Base-by-base conservation (phyloP, 2,888 invertebrate genomes). In the Drepana falcataria region DNA sequence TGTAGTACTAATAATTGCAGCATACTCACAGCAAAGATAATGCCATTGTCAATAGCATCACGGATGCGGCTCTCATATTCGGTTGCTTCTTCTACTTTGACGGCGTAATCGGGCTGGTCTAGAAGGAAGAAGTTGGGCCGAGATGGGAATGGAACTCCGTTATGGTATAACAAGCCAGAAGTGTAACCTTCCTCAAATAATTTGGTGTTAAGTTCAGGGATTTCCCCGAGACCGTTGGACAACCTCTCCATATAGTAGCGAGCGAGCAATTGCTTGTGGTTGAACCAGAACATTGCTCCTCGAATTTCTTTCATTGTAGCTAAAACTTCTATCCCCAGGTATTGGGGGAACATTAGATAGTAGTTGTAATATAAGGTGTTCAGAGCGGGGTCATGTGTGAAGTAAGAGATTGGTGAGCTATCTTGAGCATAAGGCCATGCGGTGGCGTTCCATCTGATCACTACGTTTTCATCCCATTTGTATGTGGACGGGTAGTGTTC, bases 161-260 rank as follows among this genome's bases (percentile, higher is more conserved):
- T 95, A 66, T 91, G 89, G 75, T 93, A 92, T 56, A 92, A 81
- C 60, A 95, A 83, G 57, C 94, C 93, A 51, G 95, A 92, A 52
- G 92, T 89, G 81, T 92, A 95, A 6, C 94, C 94, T 58, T 92
- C 85, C 61, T 92, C 77, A 52, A 94, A 83, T 52, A 91, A 75
- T 58, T 91, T 84, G 70, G 91, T 91, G 37, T 93, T 87, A 57
- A 94, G 87, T 6, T 91, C 87, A 37, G 92, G 87, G 60, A 95
- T 93, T 60, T 94, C 93, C n/a, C 93, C 93, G 52, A 94, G 87
- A 58, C 93, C 94, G 72, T 94, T 93, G 6, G 95, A 93, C 55
- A 95, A 83, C 77, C 96, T 94, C 77, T 96, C 95, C 85, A 95
- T 89, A 74, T 95, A 94, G 82, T 95, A 96, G 63, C 94, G 94